phyloP scores from a whole-genome alignment of 2,797 vertebrate species.

The Lindbergichthys nudifrons region DNA sequence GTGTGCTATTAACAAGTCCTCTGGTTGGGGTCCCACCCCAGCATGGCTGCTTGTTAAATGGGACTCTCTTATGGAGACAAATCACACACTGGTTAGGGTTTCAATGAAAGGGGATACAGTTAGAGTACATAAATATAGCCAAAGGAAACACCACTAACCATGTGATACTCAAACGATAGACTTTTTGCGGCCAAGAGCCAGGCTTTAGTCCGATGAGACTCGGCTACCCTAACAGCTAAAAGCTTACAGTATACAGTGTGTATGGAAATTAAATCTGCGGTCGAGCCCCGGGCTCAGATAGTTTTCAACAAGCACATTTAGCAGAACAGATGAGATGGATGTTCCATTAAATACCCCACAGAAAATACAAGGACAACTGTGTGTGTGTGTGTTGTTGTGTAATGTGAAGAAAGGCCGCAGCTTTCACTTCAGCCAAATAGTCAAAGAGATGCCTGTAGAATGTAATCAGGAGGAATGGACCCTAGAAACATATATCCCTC shows the following conservation, averaged over 20 bases:
- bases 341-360: constrained; percentile 53
- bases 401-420: constrained; percentile 32
- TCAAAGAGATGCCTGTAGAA: constrained; percentile 41
- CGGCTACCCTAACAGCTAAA: constrained; percentile 60
- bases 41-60: constrained; percentile 86
- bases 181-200: constrained; percentile 73
- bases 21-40: constrained; percentile 81
- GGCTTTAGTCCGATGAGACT: constrained; percentile 69
- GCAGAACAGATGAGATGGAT: constrained; percentile 69
- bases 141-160: constrained; percentile 79
- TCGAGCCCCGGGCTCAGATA: constrained; percentile 41
- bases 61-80: constrained; percentile 83
- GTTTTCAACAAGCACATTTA: constrained; percentile 77
- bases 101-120: constrained; percentile 85
- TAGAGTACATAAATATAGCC: constrained; percentile 83
- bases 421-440: constrained; percentile 41
- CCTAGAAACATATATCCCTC: constrained; percentile 24
- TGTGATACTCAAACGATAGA: constrained; percentile 75
- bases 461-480: constrained; percentile 38
- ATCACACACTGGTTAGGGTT: constrained; percentile 79
- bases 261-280: constrained; percentile 68
- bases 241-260: constrained; percentile 59
- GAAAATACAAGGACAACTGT: constrained; percentile 63
- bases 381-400: constrained; percentile 29
- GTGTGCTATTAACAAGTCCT: constrained; percentile 83